These are phyloP conservation scores for Sebastes miniatus DNA, from an alignment of 2,797 vertebrate species.

Conservation along the genomic window DNA sequence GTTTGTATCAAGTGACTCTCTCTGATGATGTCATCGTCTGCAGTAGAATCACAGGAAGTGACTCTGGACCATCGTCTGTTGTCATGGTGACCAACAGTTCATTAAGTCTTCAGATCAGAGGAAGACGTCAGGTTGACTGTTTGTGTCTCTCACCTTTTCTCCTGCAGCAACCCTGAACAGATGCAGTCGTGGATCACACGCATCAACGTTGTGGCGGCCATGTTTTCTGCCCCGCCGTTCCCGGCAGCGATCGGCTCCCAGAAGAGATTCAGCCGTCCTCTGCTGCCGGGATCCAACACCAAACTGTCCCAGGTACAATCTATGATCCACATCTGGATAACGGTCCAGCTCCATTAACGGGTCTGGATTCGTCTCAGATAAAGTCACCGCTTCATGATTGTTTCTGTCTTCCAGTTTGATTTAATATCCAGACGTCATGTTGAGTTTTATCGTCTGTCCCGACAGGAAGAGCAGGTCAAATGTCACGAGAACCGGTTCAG, in stretches of 20 bases:
- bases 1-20: background rate
- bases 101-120: too few species aligned
- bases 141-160: background rate
- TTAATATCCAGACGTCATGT: background rate
- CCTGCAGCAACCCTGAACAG: slow-evolving; percentile 88
- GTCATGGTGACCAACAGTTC: too few species aligned
- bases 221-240: slow-evolving; percentile 96
- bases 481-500: slow-evolving; percentile 91
- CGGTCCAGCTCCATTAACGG: background rate
- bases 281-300: slow-evolving; percentile 91
- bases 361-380: background rate
- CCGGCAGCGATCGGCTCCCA: slow-evolving; percentile 96
- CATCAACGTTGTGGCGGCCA: slow-evolving; percentile 96
- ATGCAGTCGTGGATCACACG: slow-evolving; percentile 99
- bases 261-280: slow-evolving; percentile 94
- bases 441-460: background rate
- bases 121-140: background rate
- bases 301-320: slow-evolving; percentile 90
- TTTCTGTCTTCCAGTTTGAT: background rate
- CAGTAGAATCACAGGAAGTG: too few species aligned
- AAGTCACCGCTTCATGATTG: too few species aligned
- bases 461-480: slow-evolving; percentile 93
- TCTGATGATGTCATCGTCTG: background rate
- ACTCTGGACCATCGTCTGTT: too few species aligned
- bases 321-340: background rate